These are phyloP conservation scores for Plagodis dolabraria DNA, from an alignment of 2,888 invertebrate species.

Conservation along the genomic window DNA sequence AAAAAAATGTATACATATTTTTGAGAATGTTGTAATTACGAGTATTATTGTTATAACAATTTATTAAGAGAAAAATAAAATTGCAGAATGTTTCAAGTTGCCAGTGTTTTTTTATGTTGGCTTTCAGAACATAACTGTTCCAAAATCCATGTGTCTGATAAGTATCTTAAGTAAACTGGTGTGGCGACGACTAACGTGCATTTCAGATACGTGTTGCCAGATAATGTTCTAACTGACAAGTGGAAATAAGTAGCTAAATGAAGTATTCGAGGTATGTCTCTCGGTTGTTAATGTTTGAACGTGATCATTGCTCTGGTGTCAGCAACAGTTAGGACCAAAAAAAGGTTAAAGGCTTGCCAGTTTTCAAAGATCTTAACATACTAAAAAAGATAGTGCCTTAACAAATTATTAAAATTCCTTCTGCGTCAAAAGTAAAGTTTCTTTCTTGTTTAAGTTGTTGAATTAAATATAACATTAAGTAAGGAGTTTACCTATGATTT, in stretches of 20 bases:
- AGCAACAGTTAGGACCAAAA: conserved; percentile 25
- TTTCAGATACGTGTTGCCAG: conserved; percentile 57
- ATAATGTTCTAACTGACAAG: conserved; percentile 66
- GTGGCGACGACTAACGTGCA: conserved; percentile 58
- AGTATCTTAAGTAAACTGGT: conserved; percentile 62
- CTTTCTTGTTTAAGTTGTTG: no score
- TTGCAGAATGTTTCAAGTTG: not conserved
- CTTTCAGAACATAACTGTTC: conserved; percentile 45
- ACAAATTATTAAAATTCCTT: no score
- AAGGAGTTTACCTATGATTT: no score
- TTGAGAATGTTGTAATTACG: no score
- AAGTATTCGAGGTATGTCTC: conserved; percentile 43
- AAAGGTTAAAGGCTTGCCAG: not conserved
- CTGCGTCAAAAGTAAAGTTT: no score
- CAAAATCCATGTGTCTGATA: conserved; percentile 58
- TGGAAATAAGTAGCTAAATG: conserved; percentile 56
- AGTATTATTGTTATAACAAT: no score
- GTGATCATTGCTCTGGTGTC: conserved; percentile 18
- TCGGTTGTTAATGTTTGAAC: conserved; percentile 13
- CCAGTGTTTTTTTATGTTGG: conserved; percentile 4
- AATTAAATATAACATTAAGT: no score
- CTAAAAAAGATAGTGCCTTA: no score
- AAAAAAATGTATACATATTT: no score
- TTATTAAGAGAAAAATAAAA: not conserved
- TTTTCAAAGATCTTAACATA: no score